Evolutionary conservation across 2,888 invertebrate genomes (phyloP), one percentile per base, ranked within the genome.

Genomic region (Chironomus tentans): DNA sequence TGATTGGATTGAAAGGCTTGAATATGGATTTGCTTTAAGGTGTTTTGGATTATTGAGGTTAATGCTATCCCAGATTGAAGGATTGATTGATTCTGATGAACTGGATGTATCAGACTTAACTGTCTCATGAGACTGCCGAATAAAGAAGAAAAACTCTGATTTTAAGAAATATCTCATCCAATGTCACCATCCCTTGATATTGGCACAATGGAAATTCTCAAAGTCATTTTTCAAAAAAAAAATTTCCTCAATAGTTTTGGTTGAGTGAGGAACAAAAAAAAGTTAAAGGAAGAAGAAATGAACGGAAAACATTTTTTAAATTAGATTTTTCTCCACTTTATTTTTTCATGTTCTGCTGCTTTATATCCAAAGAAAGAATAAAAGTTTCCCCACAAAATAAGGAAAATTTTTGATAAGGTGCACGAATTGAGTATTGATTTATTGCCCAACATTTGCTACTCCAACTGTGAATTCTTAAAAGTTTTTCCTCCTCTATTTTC

Each of bases 161-260:
- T n/a, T n/a, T n/a, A n/a, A n/a, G n/a, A n/a, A n/a, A n/a, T n/a
- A n/a, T n/a, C n/a, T n/a, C n/a, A 28, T 4, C 28, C 1, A 28
- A 2, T 10, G 2, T 38, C 10, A 38, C 38, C 38, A 38, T 2
- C 38, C 38, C 38, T 38, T 38, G 38, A 38, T 38, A 38, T 10
- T 38, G 7, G 2, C 38, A 38, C 38, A 38, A 38, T 38, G 38
- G 10, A 38, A 38, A 38, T 38, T 38, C 38, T 38, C 7, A 72
- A 61, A 72, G 61, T 62, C 72, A 61, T 72, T 72, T 62, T 62
- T 62, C 61, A 72, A 61, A 21, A 48, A 72, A 56, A 12, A 50
- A 50, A 13, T 61, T 72, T 18, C 2, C 56, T 56, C 50, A 50
- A 70, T 70, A 70, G 70, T 70, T 70, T 70, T 15, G 56, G 56